A percentile compares a stretch with the other conserved stretches of the same genome.
Evolutionary conservation across 2,797 vertebrate genomes (phyloP).

Genomic region (Pantherophis vulpinus): DNA sequence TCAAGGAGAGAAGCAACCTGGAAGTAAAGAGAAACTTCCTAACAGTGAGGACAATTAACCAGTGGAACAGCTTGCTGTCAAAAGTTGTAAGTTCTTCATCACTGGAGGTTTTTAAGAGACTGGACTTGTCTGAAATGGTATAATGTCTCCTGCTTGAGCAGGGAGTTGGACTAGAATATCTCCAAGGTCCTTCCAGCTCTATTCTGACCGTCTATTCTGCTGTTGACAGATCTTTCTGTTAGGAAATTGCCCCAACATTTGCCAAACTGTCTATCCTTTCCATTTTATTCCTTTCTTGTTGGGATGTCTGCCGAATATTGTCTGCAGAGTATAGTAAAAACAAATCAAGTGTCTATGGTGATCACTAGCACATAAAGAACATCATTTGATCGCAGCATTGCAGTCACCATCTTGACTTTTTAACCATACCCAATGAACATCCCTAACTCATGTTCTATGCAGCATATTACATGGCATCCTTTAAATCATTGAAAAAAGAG

Average conservation of each 20-base stretch:
- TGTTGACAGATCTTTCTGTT: not conserved
- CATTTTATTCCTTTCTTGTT: not conserved
- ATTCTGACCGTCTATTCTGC: not conserved
- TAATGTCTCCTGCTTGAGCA: not conserved
- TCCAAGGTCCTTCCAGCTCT: not conserved
- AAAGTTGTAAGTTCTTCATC: not conserved
- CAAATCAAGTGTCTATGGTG: not conserved
- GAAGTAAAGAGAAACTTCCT: not conserved
- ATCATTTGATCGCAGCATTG: not conserved
- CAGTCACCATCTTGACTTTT: not conserved
- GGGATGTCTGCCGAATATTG: not conserved
- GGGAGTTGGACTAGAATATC: no score
- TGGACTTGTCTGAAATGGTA: not conserved
- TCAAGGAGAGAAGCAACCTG: no score
- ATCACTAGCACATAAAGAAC: not conserved
- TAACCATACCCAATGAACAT: not conserved
- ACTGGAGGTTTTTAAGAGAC: not conserved
- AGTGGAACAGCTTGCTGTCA: not conserved
- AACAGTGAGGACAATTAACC: not conserved
- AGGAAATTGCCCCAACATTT: not conserved
- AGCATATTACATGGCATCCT: not conserved
- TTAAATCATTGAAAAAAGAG: not conserved
- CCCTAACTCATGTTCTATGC: not conserved
- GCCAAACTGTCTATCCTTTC: not conserved
- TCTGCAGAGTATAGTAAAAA: not conserved